Evolutionary conservation across 2,888 invertebrate genomes (phyloP), one percentile per base, ranked within the genome.

Genomic region (Apodemia mormo): DNA sequence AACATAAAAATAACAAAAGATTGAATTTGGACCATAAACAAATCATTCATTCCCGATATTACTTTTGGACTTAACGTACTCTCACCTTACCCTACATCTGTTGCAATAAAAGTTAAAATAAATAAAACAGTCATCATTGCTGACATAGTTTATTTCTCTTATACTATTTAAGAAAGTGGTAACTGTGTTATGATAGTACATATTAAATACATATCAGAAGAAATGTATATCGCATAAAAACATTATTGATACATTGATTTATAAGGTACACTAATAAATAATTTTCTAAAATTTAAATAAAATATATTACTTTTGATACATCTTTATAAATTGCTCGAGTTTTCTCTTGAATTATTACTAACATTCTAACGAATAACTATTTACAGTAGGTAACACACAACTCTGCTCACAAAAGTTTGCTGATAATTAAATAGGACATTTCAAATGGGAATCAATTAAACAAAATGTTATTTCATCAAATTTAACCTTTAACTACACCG

Each of bases 191-290:
- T 30, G 30, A 61, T 29, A 61, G 61, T 29, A 61, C 61, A 61
- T 61, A 61, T 29, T 3, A 61, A 61, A 61, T 61, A 61, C 33
- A 30, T 61, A 58, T 56, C n/a, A 30, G 29, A 61, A 61, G 33
- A 61, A 33, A 5, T 33, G 61, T 61, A 12, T 61, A 61, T 61
- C 30, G 33, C 61, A 61, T 61, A 61, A 61, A 61, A 61, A 61
- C 33, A 61, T 30, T 49, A 61, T 33, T 30, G 4, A 30, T 30
- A 29, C 12, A 33, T 61, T 61, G 10, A 6, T 61, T 12, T 61
- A 33, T 61, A 30, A 30, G 30, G 14, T 61, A 61, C 61, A 61
- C 10, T 49, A 30, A 58, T 58, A 61, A 61, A 33, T 61, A 61
- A 33, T 30, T 61, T 56, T 61, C 61, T 61, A 61, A 33, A 30